Base-by-base conservation (phyloP, 1,140 invertebrate genomes). In the Pemphigus obesinymphae region DNA sequence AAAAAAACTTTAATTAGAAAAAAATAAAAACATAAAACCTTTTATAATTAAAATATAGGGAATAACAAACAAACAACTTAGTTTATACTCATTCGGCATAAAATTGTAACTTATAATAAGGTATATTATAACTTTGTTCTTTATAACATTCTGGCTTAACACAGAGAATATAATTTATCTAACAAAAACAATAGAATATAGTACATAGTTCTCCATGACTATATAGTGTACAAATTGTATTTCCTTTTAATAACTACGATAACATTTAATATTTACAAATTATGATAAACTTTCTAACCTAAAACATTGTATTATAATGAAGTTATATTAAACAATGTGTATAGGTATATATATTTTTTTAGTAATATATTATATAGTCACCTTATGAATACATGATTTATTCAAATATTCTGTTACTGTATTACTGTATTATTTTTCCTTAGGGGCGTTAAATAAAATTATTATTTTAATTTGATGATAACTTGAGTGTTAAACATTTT, bases 101-200 rank as follows among this genome's bases (percentile, higher is more conserved):
- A n/a, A n/a, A n/a, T n/a, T n/a, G n/a, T n/a, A n/a, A 70, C 6
- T 43, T 26, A 37, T 43, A 40, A 70, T 70, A 70, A 26, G 15
- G 45, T 45, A 17, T 26, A 26, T 15, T 31, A n/a, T 45, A 17
- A 70, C 40, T 70, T 70, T 26, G 40, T 29, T 70, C 13, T 45
- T 45, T 70, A 8, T 17, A 70, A 45, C 37, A 45, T 45, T 23
- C 10, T 17, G 8, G 13, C n/a, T 45, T 45, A 29, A 70, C 15
- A 70, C 34, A 43, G 66, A 23, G 11, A 70, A 43, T 43, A 70
- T 70, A 70, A 68, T 31, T 23, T 40, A 68, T 68, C 10, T 13
- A 68, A 40, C 63, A 68, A 68, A 68, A 68, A 37, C 63, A 37
- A 40, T n/a, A 68, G n/a, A 23, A 23, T 37, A 66, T 66, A 66